Conservation (phyloP, 2,888 invertebrate species). For the Drosophila yooni region DNA sequence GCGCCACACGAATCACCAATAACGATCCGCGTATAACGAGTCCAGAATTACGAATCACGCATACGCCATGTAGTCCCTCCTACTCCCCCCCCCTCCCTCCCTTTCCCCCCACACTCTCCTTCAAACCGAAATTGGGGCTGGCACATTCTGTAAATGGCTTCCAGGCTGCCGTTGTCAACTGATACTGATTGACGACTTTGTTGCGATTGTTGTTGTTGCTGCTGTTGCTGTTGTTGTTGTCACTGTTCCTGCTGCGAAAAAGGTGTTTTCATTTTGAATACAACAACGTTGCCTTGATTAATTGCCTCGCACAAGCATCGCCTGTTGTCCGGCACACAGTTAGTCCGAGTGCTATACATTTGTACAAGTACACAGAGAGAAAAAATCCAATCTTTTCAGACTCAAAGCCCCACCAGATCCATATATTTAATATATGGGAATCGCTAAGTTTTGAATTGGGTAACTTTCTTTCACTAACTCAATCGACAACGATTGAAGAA, state of each 20-base stretch:
- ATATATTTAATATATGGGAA: not conserved
- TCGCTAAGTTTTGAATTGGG: not conserved
- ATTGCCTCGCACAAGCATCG: slow-evolving; percentile 79
- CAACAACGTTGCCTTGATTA: slow-evolving; percentile 79
- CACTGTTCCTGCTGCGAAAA: slow-evolving; percentile 58
- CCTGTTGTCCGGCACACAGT: slow-evolving; percentile 1
- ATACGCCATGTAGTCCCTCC: slow-evolving; percentile 30
- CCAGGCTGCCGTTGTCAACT: slow-evolving; percentile 60
- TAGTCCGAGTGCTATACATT: slow-evolving; percentile 10
- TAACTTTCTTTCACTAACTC: not conserved
- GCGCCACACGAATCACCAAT: slow-evolving; percentile 51
- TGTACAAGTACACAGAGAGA: slow-evolving; percentile 1
- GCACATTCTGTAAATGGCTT: slow-evolving; percentile 55
- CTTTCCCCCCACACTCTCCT: not conserved
- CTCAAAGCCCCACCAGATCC: not conserved
- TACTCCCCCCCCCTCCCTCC: not conserved
- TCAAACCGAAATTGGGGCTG: slow-evolving; percentile 17
- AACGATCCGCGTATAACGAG: slow-evolving; percentile 38
- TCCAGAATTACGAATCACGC: slow-evolving; percentile 39
- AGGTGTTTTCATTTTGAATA: slow-evolving; percentile 79
- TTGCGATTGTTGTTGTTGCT: slow-evolving; percentile 42
- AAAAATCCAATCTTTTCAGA: not conserved
- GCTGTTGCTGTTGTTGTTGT: slow-evolving; percentile 36
- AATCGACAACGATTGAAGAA: not conserved
- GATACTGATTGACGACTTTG: slow-evolving; percentile 75